Evolutionary conservation across 2,797 vertebrate species (phyloP).

Genomic region (Telmatherina bonti): DNA sequence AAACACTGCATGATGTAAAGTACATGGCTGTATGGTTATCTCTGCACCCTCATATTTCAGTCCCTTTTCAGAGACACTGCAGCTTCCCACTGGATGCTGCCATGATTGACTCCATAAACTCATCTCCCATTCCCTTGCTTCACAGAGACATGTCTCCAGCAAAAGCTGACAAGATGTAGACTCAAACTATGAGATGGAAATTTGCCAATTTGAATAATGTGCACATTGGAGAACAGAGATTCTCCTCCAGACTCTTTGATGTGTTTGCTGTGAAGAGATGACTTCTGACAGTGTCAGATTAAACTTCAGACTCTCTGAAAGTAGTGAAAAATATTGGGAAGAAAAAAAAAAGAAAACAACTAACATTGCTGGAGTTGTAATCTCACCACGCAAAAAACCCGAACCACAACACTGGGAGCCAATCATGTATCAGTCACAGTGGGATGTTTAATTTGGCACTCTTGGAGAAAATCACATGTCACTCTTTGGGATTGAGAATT

Average conservation of each 20-base stretch:
- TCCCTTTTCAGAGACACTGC: conserved; percentile 66
- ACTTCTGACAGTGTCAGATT: conserved; percentile 71
- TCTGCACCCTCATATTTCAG: conserved; percentile 68
- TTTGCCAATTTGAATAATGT: conserved; percentile 73
- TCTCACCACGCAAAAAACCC: conserved; percentile 71
- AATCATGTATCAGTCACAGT: conserved; percentile 75
- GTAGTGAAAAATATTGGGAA: conserved; percentile 29
- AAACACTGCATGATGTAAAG: conserved; percentile 52
- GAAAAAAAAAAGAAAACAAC: not conserved
- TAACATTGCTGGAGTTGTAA: conserved; percentile 50
- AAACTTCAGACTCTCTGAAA: conserved; percentile 60
- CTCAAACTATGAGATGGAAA: conserved; percentile 52
- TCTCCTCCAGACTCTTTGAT: conserved; percentile 68
- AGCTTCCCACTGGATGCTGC: conserved; percentile 60
- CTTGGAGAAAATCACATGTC: conserved; percentile 61
- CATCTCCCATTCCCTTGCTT: conserved; percentile 53
- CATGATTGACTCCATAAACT: conserved; percentile 65
- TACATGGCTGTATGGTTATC: conserved; percentile 39
- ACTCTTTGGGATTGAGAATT: conserved; percentile 62
- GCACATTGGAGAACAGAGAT: conserved; percentile 68
- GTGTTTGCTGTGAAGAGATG: conserved; percentile 62
- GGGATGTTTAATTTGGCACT: conserved; percentile 70
- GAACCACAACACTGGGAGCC: conserved; percentile 65
- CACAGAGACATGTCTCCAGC: conserved; percentile 43
- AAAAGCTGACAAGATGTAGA: conserved; percentile 53